Evolutionary conservation across 1,140 invertebrate species (phyloP).

Genomic region (Trichoplusia ni): DNA sequence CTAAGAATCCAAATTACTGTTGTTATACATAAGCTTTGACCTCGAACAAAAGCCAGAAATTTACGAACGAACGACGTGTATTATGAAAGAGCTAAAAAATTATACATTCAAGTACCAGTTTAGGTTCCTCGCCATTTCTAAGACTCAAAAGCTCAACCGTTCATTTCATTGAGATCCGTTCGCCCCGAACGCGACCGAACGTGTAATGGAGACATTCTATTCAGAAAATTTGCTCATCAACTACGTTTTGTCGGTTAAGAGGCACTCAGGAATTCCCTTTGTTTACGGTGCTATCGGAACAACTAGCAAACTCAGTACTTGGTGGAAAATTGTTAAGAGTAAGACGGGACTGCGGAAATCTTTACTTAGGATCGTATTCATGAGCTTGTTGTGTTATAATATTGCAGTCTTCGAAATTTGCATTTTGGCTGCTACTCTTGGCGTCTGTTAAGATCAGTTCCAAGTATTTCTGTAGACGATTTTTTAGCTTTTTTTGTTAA

Average conservation of each 20-base stretch:
- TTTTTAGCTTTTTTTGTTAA: conserved; percentile 33
- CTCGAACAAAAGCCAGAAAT: conserved; percentile 9
- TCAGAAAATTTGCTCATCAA: conserved; percentile 33
- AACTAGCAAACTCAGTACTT: conserved; percentile 24
- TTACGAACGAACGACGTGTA: not conserved
- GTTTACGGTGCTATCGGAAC: conserved; percentile 25
- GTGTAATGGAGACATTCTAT: conserved; percentile 20
- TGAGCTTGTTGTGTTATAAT: conserved; percentile 45
- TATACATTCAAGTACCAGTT: not conserved
- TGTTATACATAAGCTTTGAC: conserved; percentile 1
- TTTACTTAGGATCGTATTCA: conserved; percentile 41
- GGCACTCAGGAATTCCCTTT: conserved; percentile 29
- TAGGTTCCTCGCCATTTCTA: not conserved
- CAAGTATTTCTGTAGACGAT: conserved; percentile 39
- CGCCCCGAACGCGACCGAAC: not conserved
- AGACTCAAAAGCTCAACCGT: conserved; percentile 14
- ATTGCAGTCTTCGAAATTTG: conserved; percentile 46
- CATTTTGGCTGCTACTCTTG: conserved; percentile 55
- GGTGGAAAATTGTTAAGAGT: conserved; percentile 43
- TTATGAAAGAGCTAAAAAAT: not conserved
- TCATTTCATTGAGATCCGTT: conserved; percentile 23
- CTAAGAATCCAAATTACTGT: not conserved
- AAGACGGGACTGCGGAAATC: conserved; percentile 31
- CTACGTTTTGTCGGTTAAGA: conserved; percentile 27
- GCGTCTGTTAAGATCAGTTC: conserved; percentile 39